Percentiles rank a stretch among this genome's conserved stretches.
Conservation (phyloP, 2,113 vertebrate genomes). For the Prochilodus magdalenae region DNA sequence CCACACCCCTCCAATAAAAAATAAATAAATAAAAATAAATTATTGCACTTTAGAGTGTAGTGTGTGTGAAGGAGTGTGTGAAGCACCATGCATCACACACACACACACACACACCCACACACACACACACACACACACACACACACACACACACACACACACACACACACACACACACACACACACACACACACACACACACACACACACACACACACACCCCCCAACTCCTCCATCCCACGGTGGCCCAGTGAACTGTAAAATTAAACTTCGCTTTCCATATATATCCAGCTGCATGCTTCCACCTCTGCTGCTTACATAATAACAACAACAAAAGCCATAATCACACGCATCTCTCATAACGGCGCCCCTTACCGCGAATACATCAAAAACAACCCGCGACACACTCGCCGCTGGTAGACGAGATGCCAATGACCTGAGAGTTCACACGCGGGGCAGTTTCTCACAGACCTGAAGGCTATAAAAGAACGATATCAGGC, state of each 20-base stretch:
- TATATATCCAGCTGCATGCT: conserved; percentile 68
- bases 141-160: conserved; percentile 2
- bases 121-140: conserved; percentile 3
- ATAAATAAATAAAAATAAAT: too few species aligned
- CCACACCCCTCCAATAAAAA: too few species aligned
- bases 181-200: conserved; percentile 1
- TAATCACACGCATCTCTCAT: conserved; percentile 62
- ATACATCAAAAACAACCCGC: neutral
- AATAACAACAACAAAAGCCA: conserved; percentile 71
- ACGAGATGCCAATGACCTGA: neutral
- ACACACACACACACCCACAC: conserved; percentile 1
- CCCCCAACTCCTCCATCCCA: conserved; percentile 11
- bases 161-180: conserved; percentile 33
- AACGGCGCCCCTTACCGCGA: conserved; percentile 62
- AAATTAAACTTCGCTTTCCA: conserved; percentile 78
- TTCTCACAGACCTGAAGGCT: neutral
- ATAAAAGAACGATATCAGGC: too few species aligned
- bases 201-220: neutral
- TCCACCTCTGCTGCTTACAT: conserved; percentile 65
- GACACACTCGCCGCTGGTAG: neutral
- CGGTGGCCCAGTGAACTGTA: conserved; percentile 75
- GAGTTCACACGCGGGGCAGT: conserved; percentile 20
- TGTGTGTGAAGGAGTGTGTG: conserved; percentile 46
- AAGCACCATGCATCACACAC: conserved; percentile 7
- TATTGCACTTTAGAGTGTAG: conserved; percentile 20